Base-by-base conservation (phyloP, 1,140 invertebrate species). In the Leptestheria dahalacensis region DNA sequence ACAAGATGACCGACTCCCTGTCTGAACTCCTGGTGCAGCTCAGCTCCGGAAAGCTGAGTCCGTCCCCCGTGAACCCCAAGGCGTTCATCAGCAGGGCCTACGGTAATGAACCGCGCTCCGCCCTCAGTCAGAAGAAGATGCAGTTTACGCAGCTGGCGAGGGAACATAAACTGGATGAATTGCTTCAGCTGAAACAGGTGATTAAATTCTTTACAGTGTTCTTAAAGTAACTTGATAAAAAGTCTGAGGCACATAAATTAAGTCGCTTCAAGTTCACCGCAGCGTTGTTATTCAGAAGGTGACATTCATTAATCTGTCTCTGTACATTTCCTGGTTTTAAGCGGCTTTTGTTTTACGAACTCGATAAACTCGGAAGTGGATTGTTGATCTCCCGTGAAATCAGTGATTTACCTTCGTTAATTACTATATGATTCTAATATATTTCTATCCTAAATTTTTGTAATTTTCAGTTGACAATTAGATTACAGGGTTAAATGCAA, bases 151-250 rank as follows among this genome's bases (percentile, higher is more conserved):
- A 77, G 20, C 83, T 83, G 66, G 79, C 80, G 64, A 73, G 77
- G 18, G 74, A 77, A 6, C 80, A 80, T 60, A 77, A 85, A 66
- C 64, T 83, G 0, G 77, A 80, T 48, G 83, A 83, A 69, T 71
- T 79, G 1, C 23, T 63, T 28, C 59, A 64, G 53, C 26, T 67
- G 20, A 65, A 62, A 58, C 21, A 62, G 46, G 50, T 50, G 9
- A 18, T 1, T 18, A 53, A 10, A 20, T n/a, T 11, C 9, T 47
- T 50, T 56, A 23, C 25, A 18, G 21, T 56, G 23, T 56, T 47
- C 24, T 59, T 48, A 28, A 68, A 57, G 66, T 67, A 64, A 63
- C 21, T 50, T 26, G 24, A 59, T 24, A 54, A 64, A 77, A 2
- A 73, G 79, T 65, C 55, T 50, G 46, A 54, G 25, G 28, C n/a